Base-by-base conservation (phyloP, 2,888 invertebrate genomes). In the Eupelmus urozonus region DNA sequence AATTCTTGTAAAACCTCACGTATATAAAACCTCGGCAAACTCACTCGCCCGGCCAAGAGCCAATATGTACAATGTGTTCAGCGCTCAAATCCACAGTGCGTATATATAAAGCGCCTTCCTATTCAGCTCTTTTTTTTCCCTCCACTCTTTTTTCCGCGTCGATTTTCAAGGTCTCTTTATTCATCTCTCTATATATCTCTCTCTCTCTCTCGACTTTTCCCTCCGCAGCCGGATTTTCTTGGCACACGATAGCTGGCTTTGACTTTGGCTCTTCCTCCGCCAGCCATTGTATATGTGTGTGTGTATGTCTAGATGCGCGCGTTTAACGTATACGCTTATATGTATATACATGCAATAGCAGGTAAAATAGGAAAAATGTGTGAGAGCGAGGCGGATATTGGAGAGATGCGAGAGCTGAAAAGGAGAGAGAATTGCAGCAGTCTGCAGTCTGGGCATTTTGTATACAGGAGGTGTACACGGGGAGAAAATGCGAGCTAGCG, bases 181-280 rank as follows among this genome's bases (percentile, higher is more conserved):
- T 53, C 42, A 1, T 9, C 23, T 34, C 9, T n/a, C n/a, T 34
- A 34, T 34, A 20, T n/a, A n/a, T n/a, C n/a, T n/a, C n/a, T n/a
- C 16, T 34, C n/a, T 7, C n/a, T 0, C 49, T 20, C 13, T 9
- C 42, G 5, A 25, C 18, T 25, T 65, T 45, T 25, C 29, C 34
- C 29, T 23, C 29, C 29, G 20, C 18, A 51, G 55, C 23, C 65
- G 63, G 65, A 20, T 27, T 16, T 62, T 65, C 23, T 73, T 73
- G 73, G 73, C 55, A 73, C 42, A 59, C 45, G 27, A 27, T 3
- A 53, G 45, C 16, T 67, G 67, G 55, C 67, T 67, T 55, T 67
- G 67, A 67, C 67, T 67, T 67, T 67, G 53, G 20, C 16, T 45
- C 45, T 45, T 13, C 2, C 16, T 45, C 45, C 45, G 2, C 20